Evolutionary conservation across 2,797 vertebrate species (phyloP).

Genomic region (Scleropages formosus): DNA sequence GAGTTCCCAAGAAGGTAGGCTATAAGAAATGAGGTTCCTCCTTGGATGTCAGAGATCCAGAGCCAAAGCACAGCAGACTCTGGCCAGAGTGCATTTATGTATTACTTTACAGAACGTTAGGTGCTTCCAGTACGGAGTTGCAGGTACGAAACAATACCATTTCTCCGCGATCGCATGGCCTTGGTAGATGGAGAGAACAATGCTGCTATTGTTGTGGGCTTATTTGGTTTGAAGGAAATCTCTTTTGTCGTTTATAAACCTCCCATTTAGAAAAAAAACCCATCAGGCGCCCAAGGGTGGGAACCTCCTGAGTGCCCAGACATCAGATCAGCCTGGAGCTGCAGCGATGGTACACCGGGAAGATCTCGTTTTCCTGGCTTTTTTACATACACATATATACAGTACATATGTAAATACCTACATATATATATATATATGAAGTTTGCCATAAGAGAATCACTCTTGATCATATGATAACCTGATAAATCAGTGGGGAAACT

Average conservation of each 20-base stretch:
- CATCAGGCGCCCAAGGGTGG: too few relatives aligned
- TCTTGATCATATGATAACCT: too few relatives aligned
- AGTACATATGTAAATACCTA: too few relatives aligned
- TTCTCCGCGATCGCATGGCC: slow-evolving; percentile 20
- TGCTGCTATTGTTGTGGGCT: slow-evolving; percentile 22
- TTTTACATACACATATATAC: too few relatives aligned
- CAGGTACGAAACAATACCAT: slow-evolving; percentile 30
- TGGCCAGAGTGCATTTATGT: slow-evolving; percentile 19
- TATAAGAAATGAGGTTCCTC: not conserved
- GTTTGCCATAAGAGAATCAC: too few relatives aligned
- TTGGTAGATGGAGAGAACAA: slow-evolving; percentile 20
- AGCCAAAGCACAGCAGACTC: slow-evolving; percentile 12
- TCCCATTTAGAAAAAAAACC: not conserved
- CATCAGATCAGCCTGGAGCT: too few relatives aligned
- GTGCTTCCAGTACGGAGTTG: slow-evolving; percentile 23
- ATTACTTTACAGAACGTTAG: slow-evolving; percentile 32
- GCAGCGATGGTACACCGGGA: too few relatives aligned
- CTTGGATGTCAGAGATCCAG: slow-evolving; percentile 1
- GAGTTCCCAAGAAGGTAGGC: slow-evolving; percentile 27
- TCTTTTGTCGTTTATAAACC: not conserved
- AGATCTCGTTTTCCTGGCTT: too few relatives aligned
- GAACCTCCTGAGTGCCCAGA: too few relatives aligned
- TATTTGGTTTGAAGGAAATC: slow-evolving; percentile 21
- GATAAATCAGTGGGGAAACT: too few relatives aligned
- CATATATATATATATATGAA: too few relatives aligned